Percentiles rank a stretch among this genome's conserved stretches.
phyloP scores from a whole-genome alignment of 2,113 vertebrate species.

The Carollia perspicillata region DNA sequence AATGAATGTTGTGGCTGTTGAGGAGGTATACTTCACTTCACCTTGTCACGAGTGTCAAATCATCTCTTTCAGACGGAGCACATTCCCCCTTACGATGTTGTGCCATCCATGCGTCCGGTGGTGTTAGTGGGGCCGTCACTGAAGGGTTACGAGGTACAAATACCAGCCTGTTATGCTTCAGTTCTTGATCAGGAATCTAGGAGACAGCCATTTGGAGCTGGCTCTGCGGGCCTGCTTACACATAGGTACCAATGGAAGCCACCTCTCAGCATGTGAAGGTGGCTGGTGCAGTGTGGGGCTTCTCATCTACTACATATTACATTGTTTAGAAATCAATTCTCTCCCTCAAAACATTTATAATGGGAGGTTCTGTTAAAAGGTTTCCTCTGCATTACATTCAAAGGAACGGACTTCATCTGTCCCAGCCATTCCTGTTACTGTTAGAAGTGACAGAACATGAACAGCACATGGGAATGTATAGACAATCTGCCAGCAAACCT shows the following conservation, averaged over 20 bases:
- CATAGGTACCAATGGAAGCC: neutral
- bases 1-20: neutral
- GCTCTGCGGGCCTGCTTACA: neutral
- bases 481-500: neutral
- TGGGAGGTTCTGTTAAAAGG: neutral
- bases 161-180: neutral
- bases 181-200: neutral
- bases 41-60: slow-evolving; percentile 28
- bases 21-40: neutral
- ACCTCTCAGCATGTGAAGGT: neutral
- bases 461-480: neutral
- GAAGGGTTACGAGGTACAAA: slow-evolving; percentile 96
- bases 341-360: neutral
- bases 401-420: neutral
- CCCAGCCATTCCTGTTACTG: neutral
- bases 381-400: slow-evolving; percentile 21
- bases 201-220: neutral
- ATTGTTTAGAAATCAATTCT: neutral
- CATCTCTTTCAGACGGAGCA: slow-evolving; percentile 90
- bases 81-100: slow-evolving; percentile 97
- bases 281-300: neutral
- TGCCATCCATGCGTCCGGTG: slow-evolving; percentile 98
- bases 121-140: slow-evolving; percentile 97
- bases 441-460: neutral
- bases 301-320: neutral